phyloP scores from a whole-genome alignment of 2,797 vertebrate genomes.

The Pristis pectinata region DNA sequence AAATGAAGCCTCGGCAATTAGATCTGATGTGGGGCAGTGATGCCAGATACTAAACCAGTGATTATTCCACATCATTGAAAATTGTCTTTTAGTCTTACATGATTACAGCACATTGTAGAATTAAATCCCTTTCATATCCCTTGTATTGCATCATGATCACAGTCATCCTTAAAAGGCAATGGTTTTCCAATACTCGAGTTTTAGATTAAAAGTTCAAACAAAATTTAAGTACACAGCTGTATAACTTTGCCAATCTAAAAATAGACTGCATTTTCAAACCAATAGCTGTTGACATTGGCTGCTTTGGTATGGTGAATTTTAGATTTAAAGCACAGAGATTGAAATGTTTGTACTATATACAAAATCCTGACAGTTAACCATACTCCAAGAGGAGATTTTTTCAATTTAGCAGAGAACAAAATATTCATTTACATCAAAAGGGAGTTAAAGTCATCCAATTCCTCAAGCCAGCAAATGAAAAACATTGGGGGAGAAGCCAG shows the following conservation, averaged over 20 bases:
- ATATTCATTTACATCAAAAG: too few species aligned
- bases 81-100: neutral
- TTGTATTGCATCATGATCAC: neutral
- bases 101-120: neutral
- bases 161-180: neutral
- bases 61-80: neutral
- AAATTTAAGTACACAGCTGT: neutral
- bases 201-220: neutral
- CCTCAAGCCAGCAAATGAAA: neutral
- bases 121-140: slow-evolving; percentile 13
- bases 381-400: neutral
- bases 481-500: neutral
- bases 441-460: neutral
- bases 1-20: neutral
- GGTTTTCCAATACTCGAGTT: neutral
- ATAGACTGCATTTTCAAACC: neutral
- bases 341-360: neutral
- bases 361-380: neutral
- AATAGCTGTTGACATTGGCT: neutral
- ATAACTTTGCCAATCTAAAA: neutral
- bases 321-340: neutral
- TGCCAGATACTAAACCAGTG: neutral
- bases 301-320: slow-evolving; percentile 16
- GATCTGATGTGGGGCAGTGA: slow-evolving; percentile 16
- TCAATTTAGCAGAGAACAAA: neutral